Evolutionary conservation across 2,888 invertebrate species (phyloP), one percentile per base, ranked within the genome.

Genomic region (Chrysopilus asiliformis): DNA sequence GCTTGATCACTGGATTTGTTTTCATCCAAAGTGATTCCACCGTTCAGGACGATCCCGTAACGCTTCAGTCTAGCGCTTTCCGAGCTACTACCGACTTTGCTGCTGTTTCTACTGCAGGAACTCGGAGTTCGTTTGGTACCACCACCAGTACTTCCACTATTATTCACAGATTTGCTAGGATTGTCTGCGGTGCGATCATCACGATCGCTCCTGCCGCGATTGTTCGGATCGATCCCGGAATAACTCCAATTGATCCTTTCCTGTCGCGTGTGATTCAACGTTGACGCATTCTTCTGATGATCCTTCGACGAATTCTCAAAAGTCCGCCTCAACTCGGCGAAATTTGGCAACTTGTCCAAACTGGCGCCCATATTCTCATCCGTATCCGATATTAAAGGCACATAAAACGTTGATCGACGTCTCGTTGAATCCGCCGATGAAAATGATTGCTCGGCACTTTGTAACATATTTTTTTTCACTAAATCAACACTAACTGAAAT

Each of bases 341-440:
- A 10, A 22, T 7, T 22, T 22, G 22, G 10, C 22, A 22, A 22
- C n/a, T 31, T 33, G 16, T 34, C 31, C 12, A 17, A 17, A 8
- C 32, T 35, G 10, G 32, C 42, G 30, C 39, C 32, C 4, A 39
- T 34, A 19, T 36, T 34, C 6, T 36, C 43, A 38, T 47, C 44
- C 56, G 57, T 56, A 36, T 60, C 62, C 19, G 58, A 8, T 7
- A 60, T 56, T 47, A 81, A 64, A 45, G 80, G 75, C 45, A 81
- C 78, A 62, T 81, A 81, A 61, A 81, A 81, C 45, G 79, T 77
- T 32, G 81, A 81, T 43, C 80, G 70, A 41, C 81, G 69, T 33
- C 74, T 67, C 43, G 67, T 55, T 45, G 67, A 62, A 36, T 74
- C 72, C 51, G 70, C 69, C 15, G 46, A 40, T 14, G 44, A 42